Evolutionary conservation across 2,888 invertebrate species (phyloP), one percentile per base, ranked within the genome.

Genomic region (Cactoblastis cactorum): DNA sequence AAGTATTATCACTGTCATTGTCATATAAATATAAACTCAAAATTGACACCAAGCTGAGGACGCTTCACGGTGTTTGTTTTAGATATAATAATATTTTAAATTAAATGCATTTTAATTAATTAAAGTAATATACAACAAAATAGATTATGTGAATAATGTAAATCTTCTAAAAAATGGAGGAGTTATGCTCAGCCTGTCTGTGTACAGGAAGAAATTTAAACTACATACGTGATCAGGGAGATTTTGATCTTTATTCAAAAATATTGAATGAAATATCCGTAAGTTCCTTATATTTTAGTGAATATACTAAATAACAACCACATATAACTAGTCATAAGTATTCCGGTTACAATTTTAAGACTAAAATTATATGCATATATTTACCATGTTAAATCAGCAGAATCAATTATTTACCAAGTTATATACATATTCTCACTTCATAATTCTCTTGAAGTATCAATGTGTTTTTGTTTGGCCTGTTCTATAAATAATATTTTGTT

Each of bases 221-320:
- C 51, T 71, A 62, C 50, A 72, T 86, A 1, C 69, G 60, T 0
- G 80, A 79, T 2, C 80, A 79, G 0, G 80, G 63, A 1, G 71
- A 66, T 19, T 71, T 77, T 19, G 51, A 72, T 38, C 48, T 83
- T 55, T 87, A 77, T 61, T 62, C 70, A 1, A 75, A 83, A 71
- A 83, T 87, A 52, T 59, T 87, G 53, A 80, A 76, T 74, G 84
- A 85, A 80, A 80, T 80, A 51, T 69, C 75, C 19, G 86, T 86
- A 66, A 77, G 69, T 61, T 39, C 3, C n/a, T 0, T 32, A 32
- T 37, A 41, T 33, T 48, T 8, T 4, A 4, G 18, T 18, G 12
- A 47, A 50, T 34, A 45, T 2, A 45, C 45, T 33, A 48, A 55
- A 18, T 43, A 49, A 2, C 32, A 57, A 46, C 19, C 8, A 37